Evolutionary conservation across 2,113 vertebrate genomes (phyloP), one percentile per base, ranked within the genome.

Genomic region (Saguinus midas): DNA sequence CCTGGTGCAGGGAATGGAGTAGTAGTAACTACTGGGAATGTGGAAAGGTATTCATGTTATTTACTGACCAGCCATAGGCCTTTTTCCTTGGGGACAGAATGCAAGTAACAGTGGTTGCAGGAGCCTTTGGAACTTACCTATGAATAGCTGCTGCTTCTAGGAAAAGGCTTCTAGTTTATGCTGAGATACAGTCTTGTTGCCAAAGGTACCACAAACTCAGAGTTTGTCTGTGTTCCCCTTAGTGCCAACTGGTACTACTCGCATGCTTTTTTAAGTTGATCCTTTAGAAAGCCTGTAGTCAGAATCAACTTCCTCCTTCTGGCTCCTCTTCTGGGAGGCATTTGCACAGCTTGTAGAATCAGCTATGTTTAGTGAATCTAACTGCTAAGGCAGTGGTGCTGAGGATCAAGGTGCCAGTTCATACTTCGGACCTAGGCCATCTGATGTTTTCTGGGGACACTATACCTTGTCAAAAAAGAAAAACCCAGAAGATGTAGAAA

Each of bases 231-330:
- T 61, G 58, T 61, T 84, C 50, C 21, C 13, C 37, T 40, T 5
- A 3, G 43, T 79, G 66, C 87, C 83, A 40, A 37, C 48, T 87
- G 70, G 76, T 37, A 4, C 57, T 48, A 70, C 43, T 57, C 48
- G 21, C 29, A 0, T 32, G 35, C 81, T 95, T 93, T 95, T 76
- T 90, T 35, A 90, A 37, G 70, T 35, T 79, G 86, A 83, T 72
- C 52, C 79, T 83, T 86, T 76, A 90, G 79, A 94, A 64, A 91
- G 52, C 29, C 52, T 80, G 1, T 82, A 68, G 25, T 87, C 79
- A 82, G 75, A 86, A 58, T 58, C 37, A 43, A 55, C 82, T 93
- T 96, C 57, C 91, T 87, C 50, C 75, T 94, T n/a, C 90, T 93
- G 75, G 83, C 83, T 27, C 8, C 23, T 40, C 37, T 92, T 35